A percentile compares a stretch with the other conserved stretches of the same genome.
These are phyloP conservation scores for Drosophila melanica DNA, from an alignment of 1,140 invertebrate genomes.

Conservation along the genomic window DNA sequence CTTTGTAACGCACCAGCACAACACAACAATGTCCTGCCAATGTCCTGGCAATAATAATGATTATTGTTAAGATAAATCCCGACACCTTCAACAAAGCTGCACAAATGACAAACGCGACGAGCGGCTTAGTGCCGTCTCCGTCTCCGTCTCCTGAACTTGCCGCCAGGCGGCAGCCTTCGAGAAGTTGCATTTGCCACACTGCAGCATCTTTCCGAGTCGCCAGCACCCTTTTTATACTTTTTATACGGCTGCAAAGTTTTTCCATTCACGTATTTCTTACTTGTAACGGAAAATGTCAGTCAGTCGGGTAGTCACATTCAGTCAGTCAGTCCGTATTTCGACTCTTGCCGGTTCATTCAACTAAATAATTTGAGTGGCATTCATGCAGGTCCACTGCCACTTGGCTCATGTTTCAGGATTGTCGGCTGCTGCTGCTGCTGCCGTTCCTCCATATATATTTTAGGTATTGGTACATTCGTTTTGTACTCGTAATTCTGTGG, in stretches of 20 bases:
- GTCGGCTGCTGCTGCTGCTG: slow-evolving; percentile 28
- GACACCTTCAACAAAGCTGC: slow-evolving; percentile 78
- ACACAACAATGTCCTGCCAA: slow-evolving; percentile 23
- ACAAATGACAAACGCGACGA: slow-evolving; percentile 74
- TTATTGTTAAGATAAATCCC: slow-evolving; percentile 82
- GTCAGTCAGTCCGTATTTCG: slow-evolving; percentile 56
- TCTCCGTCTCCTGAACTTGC: slow-evolving; percentile 2
- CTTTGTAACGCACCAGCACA: slow-evolving; percentile 60
- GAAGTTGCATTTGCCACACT: slow-evolving; percentile 8
- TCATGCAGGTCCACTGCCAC: slow-evolving; percentile 76
- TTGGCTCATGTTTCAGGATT: slow-evolving; percentile 77
- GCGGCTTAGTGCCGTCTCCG: slow-evolving; percentile 48
- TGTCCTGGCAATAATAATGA: slow-evolving; percentile 71
- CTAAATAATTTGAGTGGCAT: slow-evolving; percentile 83
- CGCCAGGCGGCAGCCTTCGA: not conserved
- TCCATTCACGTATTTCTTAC: not conserved
- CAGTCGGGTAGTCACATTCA: slow-evolving; percentile 21
- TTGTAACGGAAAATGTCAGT: slow-evolving; percentile 76
- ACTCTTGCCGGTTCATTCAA: slow-evolving; percentile 83
- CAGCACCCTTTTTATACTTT: too few relatives aligned
- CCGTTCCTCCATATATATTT: slow-evolving; percentile 15
- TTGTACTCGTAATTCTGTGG: slow-evolving; percentile 76
- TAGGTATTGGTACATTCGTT: slow-evolving; percentile 68
- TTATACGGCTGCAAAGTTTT: not conserved
- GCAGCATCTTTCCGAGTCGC: slow-evolving; percentile 25